These are phyloP conservation scores for Antheraea pernyi DNA, from an alignment of 1,140 invertebrate species.

Conservation along the genomic window DNA sequence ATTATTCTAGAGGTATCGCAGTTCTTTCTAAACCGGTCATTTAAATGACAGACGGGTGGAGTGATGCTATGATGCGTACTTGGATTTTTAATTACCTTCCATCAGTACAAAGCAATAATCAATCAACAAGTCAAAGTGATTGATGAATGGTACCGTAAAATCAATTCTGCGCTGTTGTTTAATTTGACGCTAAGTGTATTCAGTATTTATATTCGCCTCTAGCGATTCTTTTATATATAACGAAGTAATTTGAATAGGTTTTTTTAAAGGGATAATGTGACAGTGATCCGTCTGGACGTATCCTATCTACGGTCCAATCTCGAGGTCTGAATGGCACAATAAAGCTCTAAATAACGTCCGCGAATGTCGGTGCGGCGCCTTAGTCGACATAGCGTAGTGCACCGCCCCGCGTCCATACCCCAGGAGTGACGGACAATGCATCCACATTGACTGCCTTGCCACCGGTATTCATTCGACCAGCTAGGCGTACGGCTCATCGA, in stretches of 20 bases:
- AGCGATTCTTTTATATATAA: slow-evolving; percentile 22
- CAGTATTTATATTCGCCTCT: slow-evolving; percentile 24
- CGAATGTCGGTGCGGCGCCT: slow-evolving; percentile 63
- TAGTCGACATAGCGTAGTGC: slow-evolving; percentile 39
- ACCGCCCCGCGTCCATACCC: slow-evolving; percentile 29
- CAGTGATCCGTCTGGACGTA: slow-evolving; percentile 57
- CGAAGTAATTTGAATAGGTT: slow-evolving; percentile 32
- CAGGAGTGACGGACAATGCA: slow-evolving; percentile 67
- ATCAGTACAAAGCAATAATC: slow-evolving; percentile 65
- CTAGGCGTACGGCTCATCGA: slow-evolving; percentile 20
- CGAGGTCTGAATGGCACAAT: slow-evolving; percentile 64
- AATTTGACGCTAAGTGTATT: slow-evolving; percentile 70
- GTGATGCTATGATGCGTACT: slow-evolving; percentile 23
- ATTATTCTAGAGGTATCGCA: not conserved
- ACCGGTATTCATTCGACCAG: slow-evolving; percentile 37
- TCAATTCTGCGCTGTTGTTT: slow-evolving; percentile 67
- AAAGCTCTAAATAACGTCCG: slow-evolving; percentile 68
- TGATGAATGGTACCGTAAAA: slow-evolving; percentile 66
- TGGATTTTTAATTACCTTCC: slow-evolving; percentile 66
- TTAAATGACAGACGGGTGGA: slow-evolving; percentile 16
- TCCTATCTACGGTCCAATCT: slow-evolving; percentile 62
- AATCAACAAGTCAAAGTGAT: slow-evolving; percentile 73
- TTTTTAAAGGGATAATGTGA: slow-evolving; percentile 57
- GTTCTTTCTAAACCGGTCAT: slow-evolving; percentile 21
- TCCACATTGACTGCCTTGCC: slow-evolving; percentile 46